Evolutionary conservation across 2,888 invertebrate species (phyloP), one percentile per base, ranked within the genome.

Genomic region (Mystacides longicornis): DNA sequence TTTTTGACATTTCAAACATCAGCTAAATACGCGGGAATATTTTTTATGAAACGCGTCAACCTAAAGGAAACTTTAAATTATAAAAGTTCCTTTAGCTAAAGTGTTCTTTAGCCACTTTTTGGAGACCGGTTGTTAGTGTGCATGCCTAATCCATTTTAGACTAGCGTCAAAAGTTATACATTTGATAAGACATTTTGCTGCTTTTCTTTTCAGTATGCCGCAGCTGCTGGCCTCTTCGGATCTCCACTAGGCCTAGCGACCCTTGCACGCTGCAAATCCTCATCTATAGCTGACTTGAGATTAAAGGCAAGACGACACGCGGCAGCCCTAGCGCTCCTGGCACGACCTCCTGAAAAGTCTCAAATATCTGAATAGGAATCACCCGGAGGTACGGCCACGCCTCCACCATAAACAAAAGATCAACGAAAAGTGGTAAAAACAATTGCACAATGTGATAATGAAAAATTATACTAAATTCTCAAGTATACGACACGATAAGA

Each of bases 221-320:
- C 84, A 1, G 86, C 87, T 1, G 85, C 85, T 7, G 70, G 54
- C 78, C 80, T 66, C 72, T 85, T 66, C 75, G 87, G 65, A 69
- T 85, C 69, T 64, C 69, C 85, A 64, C 78, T 90, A 45, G 89
- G 89, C 59, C 78, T 93, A 62, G 89, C 92, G 7, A 86, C 89
- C 2, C 80, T 92, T 46, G 88, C 88, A 16, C 86, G 88, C 58
- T 87, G 88, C 66, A 89, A 90, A 71, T 89, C 90, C 65, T 93
- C 93, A 19, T 94, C 93, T 69, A 95, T 96, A 69, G 95, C 94
- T 0, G 96, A 96, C 74, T 79, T 96, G 54, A 80, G 96, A 64
- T 81, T 95, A 62, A 96, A 96, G 73, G 95, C 96, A 19, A 86
- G 91, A 68, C 86, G 93, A 65, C 95, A 95, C 72, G 89, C 94